These are phyloP conservation scores for Xiphorhynchus elegans DNA, from an alignment of 2,113 vertebrate species.

Conservation along the genomic window DNA sequence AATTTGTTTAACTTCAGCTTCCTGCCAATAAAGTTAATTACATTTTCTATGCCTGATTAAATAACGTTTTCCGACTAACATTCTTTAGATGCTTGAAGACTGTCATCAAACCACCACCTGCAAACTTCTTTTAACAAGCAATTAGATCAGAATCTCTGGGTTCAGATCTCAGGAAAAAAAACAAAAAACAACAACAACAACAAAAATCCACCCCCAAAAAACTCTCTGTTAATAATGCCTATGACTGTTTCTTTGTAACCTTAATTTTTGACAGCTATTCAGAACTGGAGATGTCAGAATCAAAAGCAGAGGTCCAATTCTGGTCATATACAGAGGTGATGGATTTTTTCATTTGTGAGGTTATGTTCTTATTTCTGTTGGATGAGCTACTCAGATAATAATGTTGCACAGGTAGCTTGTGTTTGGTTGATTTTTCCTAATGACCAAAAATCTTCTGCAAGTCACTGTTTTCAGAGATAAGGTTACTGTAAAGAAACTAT, in stretches of 20 bases:
- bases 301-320: background rate
- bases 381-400: background rate
- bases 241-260: background rate
- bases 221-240: background rate
- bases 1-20: background rate
- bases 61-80: background rate
- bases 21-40: background rate
- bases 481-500: background rate
- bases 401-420: background rate
- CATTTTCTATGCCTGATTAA: background rate
- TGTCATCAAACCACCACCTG: background rate
- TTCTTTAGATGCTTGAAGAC: background rate
- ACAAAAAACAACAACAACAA: background rate
- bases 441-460: background rate
- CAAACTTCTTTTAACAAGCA: background rate
- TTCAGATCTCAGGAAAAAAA: background rate
- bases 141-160: background rate
- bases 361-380: background rate
- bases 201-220: no score
- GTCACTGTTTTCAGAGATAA: background rate
- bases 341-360: background rate
- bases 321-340: background rate
- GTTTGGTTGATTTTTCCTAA: background rate
- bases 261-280: background rate
- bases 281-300: background rate